Evolutionary conservation across 2,888 invertebrate species (phyloP), one percentile per base, ranked within the genome.

Genomic region (Cyclophora punctaria): DNA sequence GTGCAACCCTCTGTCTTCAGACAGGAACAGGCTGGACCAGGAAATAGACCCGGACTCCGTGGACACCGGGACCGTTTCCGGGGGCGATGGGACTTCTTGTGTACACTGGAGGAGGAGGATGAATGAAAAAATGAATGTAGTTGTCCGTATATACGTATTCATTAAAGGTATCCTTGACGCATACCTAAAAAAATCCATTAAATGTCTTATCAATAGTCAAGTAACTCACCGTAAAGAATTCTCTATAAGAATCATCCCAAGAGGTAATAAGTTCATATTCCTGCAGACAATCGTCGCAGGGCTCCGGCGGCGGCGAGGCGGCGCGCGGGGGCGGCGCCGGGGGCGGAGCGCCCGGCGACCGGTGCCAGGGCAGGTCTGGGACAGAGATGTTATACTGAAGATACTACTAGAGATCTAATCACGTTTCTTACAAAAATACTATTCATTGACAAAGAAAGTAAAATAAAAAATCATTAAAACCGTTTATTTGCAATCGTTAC

Each of bases 321-420:
- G 42, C 33, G 20, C 7, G 44, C 34, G 34, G 5, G 53, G 6
- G 34, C n/a, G 51, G 34, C 44, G 33, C 35, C 41, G 44, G 33
- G 35, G 49, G 20, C 52, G 51, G 42, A 42, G 47, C 59, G 49
- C 7, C 20, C 78, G 72, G 0, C 67, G 74, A 87, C 89, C 79
- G 85, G 55, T 89, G 88, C 57, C 83, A 88, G 0, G 88, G 87
- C 1, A 86, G 73, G 37, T 88, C 89, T 89, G 72, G 7, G 6
- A 3, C 5, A 41, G 5, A 5, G 20, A 43, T n/a, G 20, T 41
- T 41, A 7, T 41, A 41, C 7, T 41, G 5, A 41, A 41, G 3
- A 5, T 41, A 41, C 41, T 5, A 2, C 5, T 41, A 7, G 3
- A 2, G 41, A 41, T 7, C 7, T 41, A 7, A 7, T 3, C 41